phyloP scores from a whole-genome alignment of 2,888 invertebrate genomes.

The Apeira syringaria region DNA sequence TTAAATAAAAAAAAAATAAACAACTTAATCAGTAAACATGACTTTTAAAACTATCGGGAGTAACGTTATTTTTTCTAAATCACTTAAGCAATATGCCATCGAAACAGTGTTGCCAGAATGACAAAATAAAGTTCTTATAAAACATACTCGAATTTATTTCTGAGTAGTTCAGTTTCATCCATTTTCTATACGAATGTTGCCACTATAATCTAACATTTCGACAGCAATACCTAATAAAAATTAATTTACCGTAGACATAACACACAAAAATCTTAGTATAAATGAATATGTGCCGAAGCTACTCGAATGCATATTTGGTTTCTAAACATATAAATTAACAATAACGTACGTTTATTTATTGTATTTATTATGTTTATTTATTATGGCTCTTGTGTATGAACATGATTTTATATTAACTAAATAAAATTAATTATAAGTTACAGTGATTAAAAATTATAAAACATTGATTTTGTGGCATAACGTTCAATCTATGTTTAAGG shows the following conservation, averaged over 20 bases:
- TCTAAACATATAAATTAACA: conserved; percentile 30
- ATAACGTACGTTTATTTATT: conserved; percentile 24
- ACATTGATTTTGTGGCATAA: no score
- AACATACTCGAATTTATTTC: no score
- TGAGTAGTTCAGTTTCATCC: no score
- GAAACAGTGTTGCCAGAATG: no score
- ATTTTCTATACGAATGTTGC: conserved; percentile 6
- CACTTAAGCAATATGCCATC: no score
- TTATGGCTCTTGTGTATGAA: conserved; percentile 50
- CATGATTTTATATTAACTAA: conserved; percentile 38
- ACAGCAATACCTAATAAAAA: conserved; percentile 18
- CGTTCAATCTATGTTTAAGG: no score
- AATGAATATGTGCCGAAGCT: conserved; percentile 9
- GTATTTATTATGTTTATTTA: no score
- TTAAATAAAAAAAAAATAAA: no score
- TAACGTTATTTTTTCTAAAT: no score
- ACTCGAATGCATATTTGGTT: conserved; percentile 27
- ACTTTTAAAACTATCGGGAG: no score
- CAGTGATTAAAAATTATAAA: conserved; percentile 33
- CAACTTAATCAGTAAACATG: no score
- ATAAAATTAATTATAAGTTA: conserved; percentile 34
- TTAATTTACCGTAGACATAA: conserved; percentile 8
- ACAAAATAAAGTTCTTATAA: no score
- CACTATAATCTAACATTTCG: conserved; percentile 14
- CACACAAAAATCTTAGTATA: conserved; percentile 7